These are phyloP conservation scores for Aphelinus certus DNA, from an alignment of 1,140 invertebrate genomes.

Conservation along the genomic window DNA sequence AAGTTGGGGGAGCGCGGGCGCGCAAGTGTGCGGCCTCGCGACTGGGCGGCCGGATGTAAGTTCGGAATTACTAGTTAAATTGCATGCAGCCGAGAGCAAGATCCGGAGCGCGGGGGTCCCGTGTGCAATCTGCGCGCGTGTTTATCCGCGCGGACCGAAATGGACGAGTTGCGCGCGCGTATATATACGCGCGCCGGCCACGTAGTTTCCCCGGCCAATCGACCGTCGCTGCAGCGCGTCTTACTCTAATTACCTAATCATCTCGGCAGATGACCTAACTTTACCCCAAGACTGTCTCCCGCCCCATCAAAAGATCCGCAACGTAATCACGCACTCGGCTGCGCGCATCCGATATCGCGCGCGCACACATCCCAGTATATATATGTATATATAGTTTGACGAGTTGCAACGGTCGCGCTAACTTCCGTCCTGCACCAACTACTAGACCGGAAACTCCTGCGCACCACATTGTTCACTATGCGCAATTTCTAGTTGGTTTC, in stretches of 20 bases:
- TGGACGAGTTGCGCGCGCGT: neutral
- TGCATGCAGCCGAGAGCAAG: slow-evolving; percentile 29
- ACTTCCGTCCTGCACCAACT: no score
- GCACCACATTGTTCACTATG: no score
- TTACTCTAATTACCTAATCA: slow-evolving; percentile 36
- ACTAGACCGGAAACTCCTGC: no score
- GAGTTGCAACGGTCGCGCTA: no score
- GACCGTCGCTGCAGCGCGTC: neutral
- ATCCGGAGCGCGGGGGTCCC: neutral
- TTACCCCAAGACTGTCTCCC: neutral
- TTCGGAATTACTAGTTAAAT: slow-evolving; percentile 40
- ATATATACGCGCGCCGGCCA: neutral
- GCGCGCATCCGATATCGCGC: slow-evolving; percentile 5
- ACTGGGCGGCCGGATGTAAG: slow-evolving; percentile 23
- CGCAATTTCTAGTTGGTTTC: no score
- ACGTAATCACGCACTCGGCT: neutral
- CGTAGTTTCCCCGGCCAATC: slow-evolving; percentile 19
- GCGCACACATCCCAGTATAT: no score
- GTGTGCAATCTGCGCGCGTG: slow-evolving; percentile 24
- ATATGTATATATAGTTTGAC: no score
- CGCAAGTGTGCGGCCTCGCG: no score
- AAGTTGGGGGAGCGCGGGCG: neutral
- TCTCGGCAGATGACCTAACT: slow-evolving; percentile 28
- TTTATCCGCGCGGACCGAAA: slow-evolving; percentile 19
- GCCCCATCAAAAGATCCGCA: slow-evolving; percentile 6